A percentile compares a stretch with the other conserved stretches of the same genome.
phyloP scores from a whole-genome alignment of 2,888 invertebrate genomes.

The Neuroscelio doddi region DNA sequence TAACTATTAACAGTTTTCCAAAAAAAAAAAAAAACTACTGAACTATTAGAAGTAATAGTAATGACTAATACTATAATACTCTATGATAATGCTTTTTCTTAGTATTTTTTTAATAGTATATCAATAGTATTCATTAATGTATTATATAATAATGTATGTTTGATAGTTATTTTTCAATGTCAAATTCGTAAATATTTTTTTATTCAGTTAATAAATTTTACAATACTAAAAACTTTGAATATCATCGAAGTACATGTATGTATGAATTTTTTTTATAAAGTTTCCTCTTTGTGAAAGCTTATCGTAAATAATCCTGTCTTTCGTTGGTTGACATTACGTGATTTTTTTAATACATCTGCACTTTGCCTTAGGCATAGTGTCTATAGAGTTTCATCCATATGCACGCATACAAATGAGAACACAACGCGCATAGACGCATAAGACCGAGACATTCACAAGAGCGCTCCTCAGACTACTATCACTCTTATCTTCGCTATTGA shows the following conservation, averaged over 20 bases:
- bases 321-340: constrained; percentile 10
- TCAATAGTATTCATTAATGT: too few species aligned
- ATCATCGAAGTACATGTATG: not conserved
- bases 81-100: too few species aligned
- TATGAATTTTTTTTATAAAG: constrained; percentile 9
- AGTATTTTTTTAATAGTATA: too few species aligned
- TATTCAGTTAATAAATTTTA: not conserved
- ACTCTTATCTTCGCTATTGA: constrained; percentile 15
- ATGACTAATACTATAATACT: too few species aligned
- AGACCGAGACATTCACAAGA: too few species aligned
- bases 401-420: not conserved
- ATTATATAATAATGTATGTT: too few species aligned
- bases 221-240: not conserved
- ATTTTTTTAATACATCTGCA: constrained; percentile 9
- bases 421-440: too few species aligned
- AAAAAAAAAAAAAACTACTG: too few species aligned
- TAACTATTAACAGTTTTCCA: too few species aligned
- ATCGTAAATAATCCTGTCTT: constrained; percentile 17
- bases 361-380: not conserved
- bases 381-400: not conserved
- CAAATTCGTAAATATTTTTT: too few species aligned
- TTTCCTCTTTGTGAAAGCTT: constrained; percentile 13
- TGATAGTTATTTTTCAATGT: too few species aligned
- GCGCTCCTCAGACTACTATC: constrained; percentile 4
- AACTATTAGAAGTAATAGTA: too few species aligned